phyloP scores from a whole-genome alignment of 1,140 invertebrate genomes.

The Formica exsecta region DNA sequence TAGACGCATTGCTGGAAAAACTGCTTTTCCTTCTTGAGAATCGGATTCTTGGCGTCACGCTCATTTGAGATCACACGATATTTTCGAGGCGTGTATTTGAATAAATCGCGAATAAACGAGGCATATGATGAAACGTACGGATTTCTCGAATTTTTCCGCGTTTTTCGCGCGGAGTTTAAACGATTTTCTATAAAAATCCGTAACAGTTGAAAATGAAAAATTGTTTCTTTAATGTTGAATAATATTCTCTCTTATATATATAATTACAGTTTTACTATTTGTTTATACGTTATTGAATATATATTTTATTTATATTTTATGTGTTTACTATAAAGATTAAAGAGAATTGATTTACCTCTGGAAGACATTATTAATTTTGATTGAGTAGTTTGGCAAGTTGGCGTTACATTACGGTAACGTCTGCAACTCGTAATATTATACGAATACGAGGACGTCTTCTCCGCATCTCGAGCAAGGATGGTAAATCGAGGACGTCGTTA shows the following conservation, averaged over 20 bases:
- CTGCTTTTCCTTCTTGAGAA: slow-evolving; percentile 46
- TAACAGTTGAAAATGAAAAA: background rate
- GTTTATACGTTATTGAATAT: too few relatives aligned
- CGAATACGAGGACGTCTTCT: slow-evolving; percentile 6
- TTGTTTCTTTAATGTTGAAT: background rate
- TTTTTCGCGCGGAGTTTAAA: background rate
- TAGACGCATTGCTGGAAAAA: slow-evolving; percentile 47
- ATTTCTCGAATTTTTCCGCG: slow-evolving; percentile 52
- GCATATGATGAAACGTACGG: slow-evolving; percentile 58
- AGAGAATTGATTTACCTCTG: background rate
- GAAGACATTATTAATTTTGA: background rate
- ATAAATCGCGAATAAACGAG: slow-evolving; percentile 39
- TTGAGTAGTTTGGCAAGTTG: background rate
- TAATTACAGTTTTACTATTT: background rate
- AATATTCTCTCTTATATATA: background rate
- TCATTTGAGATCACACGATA: background rate
- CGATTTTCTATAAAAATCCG: slow-evolving; percentile 5
- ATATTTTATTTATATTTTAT: background rate
- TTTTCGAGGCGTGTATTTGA: slow-evolving; percentile 52
- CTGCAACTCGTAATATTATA: background rate
- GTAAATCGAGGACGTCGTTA: slow-evolving; percentile 48
- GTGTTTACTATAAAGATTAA: background rate
- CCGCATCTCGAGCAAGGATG: slow-evolving; percentile 32
- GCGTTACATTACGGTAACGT: slow-evolving; percentile 35
- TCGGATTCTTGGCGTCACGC: slow-evolving; percentile 32